A percentile compares a stretch with the other conserved stretches of the same genome.
phyloP scores from a whole-genome alignment of 2,797 vertebrate species.

The Poeciliopsis paucimaculata region DNA sequence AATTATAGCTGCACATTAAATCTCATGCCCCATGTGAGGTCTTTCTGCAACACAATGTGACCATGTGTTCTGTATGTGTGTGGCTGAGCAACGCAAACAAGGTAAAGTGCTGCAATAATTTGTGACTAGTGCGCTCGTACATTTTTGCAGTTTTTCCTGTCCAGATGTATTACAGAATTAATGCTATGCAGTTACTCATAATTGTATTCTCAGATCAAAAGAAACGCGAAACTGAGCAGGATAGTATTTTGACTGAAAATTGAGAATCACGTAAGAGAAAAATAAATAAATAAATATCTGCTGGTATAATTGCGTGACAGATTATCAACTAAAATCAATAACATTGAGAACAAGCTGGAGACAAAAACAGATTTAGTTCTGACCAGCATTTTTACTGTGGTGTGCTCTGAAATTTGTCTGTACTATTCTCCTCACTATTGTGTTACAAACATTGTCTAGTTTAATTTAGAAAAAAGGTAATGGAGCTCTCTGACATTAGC shows the following conservation, averaged over 20 bases:
- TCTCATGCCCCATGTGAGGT: conserved; percentile 49
- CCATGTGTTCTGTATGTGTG: conserved; percentile 26
- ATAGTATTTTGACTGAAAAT: background rate
- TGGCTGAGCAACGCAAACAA: conserved; percentile 13
- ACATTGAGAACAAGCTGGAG: background rate
- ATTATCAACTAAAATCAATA: background rate
- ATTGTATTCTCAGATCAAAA: background rate
- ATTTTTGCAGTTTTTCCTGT: background rate
- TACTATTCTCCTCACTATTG: background rate
- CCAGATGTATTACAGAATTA: too few species aligned
- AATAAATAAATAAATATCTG: background rate
- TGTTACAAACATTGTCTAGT: background rate
- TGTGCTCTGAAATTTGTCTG: background rate
- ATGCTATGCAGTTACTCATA: too few species aligned
- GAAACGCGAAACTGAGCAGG: background rate
- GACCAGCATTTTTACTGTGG: background rate
- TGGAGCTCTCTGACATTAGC: background rate
- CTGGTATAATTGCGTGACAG: background rate
- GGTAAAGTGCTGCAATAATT: conserved; percentile 21
- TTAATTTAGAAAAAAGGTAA: background rate
- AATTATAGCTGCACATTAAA: conserved; percentile 42
- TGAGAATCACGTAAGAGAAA: background rate
- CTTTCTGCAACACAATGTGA: conserved; percentile 27
- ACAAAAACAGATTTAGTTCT: background rate
- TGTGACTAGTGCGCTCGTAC: background rate